These are phyloP conservation scores for Otolemur crassicaudatus DNA, from an alignment of 2,797 vertebrate species.

Conservation along the genomic window DNA sequence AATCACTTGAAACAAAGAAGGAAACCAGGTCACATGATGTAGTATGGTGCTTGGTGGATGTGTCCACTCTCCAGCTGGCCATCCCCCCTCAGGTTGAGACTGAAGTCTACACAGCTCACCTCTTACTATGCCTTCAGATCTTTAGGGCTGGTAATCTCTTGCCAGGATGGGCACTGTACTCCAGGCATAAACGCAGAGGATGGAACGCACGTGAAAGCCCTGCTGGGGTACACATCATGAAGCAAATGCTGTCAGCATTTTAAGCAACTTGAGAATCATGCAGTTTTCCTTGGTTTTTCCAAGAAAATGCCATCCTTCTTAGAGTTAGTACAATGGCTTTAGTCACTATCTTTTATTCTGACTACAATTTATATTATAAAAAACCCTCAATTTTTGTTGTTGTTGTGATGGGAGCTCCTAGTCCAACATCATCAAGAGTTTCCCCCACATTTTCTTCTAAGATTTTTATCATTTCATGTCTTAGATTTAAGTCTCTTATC, in stretches of 20 bases:
- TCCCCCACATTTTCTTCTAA: too few relatives aligned
- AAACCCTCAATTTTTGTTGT: background rate
- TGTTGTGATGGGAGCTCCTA: too few relatives aligned
- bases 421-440: too few relatives aligned
- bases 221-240: background rate
- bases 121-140: background rate
- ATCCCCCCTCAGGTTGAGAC: background rate
- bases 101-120: background rate
- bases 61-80: background rate
- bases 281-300: conserved; percentile 50
- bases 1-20: conserved; percentile 26
- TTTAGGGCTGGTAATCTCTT: background rate
- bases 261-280: conserved; percentile 55
- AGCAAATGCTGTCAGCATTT: background rate
- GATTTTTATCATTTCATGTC: too few relatives aligned
- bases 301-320: background rate
- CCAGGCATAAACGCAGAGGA: background rate
- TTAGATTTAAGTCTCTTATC: too few relatives aligned
- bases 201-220: background rate
- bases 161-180: background rate
- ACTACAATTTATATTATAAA: background rate
- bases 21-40: background rate
- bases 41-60: background rate
- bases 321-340: background rate
- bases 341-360: background rate